A percentile compares a stretch with the other conserved stretches of the same genome.
These are phyloP conservation scores for Drosophila multiciliata DNA, from an alignment of 2,888 invertebrate species.

Conservation along the genomic window DNA sequence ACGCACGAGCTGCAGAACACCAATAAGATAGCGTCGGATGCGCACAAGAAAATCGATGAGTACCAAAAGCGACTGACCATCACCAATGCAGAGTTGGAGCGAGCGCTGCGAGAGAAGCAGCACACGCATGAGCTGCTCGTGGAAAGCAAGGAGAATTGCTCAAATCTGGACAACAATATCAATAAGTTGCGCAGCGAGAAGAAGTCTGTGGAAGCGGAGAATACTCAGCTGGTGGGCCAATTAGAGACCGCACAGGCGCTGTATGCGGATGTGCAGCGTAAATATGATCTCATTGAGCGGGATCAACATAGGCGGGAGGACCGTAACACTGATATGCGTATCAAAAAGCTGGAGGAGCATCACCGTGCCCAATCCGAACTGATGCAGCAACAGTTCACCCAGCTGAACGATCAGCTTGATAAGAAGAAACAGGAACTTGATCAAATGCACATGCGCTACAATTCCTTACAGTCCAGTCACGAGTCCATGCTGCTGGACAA, in stretches of 20 bases:
- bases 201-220: slow-evolving; percentile 83
- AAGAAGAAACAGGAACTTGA: slow-evolving; percentile 86
- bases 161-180: slow-evolving; percentile 81
- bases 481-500: slow-evolving; percentile 88
- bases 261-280: slow-evolving; percentile 85
- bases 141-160: slow-evolving; percentile 83
- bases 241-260: slow-evolving; percentile 86
- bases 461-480: slow-evolving; percentile 87
- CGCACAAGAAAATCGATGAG: slow-evolving; percentile 81
- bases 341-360: slow-evolving; percentile 86
- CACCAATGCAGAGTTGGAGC: slow-evolving; percentile 87
- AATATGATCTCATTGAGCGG: slow-evolving; percentile 83
- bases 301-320: slow-evolving; percentile 81
- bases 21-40: slow-evolving; percentile 82
- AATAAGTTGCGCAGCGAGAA: slow-evolving; percentile 84
- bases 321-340: slow-evolving; percentile 79
- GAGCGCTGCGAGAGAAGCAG: slow-evolving; percentile 87
- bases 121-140: slow-evolving; percentile 89
- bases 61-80: slow-evolving; percentile 87
- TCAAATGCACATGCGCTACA: slow-evolving; percentile 86
- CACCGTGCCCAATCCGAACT: slow-evolving; percentile 85
- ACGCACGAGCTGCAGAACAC: slow-evolving; percentile 84
- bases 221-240: slow-evolving; percentile 86
- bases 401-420: slow-evolving; percentile 84
- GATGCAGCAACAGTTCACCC: slow-evolving; percentile 85